Evolutionary conservation across 2,888 invertebrate species (phyloP), one percentile per base, ranked within the genome.

Genomic region (Lomographa bimaculata): DNA sequence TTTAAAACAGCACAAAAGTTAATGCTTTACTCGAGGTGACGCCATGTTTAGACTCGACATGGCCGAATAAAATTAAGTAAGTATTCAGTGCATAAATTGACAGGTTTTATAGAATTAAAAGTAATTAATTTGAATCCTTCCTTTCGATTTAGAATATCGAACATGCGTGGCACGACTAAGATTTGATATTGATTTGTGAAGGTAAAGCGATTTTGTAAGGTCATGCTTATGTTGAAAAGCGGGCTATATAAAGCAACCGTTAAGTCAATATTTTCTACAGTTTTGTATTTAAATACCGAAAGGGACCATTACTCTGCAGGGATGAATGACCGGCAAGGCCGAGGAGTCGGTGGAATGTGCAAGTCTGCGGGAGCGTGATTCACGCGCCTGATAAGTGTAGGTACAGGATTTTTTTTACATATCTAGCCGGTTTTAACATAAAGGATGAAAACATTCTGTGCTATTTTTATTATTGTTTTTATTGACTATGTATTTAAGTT

Each of bases 241-340:
- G 14, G n/a, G 26, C 11, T 10, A 23, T 16, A 30, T 19, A 25
- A 36, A 28, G 27, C 28, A n/a, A 8, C 44, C 29, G 53, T 30
- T 50, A 49, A 18, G 30, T 37, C 23, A 50, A 46, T 42, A 42
- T 41, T 43, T 35, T 36, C 20, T 29, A 36, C 30, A 35, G 29
- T 29, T 38, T 19, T 26, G 24, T 53, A 46, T 50, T 46, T 36
- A 32, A 41, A 39, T 44, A 49, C 35, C 46, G 49, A 45, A 51
- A 51, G 42, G 39, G 42, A 46, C 30, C 48, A 46, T 50, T 41
- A 42, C 44, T 60, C 53, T 60, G 52, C 48, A 64, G 71, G 73
- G 85, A 85, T 71, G 79, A 85, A 84, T 67, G 84, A 86, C 86
- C 85, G 68, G 68, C 77, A 80, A 81, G 83, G 79, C 68, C 78